Conservation (phyloP, 2,113 vertebrate species). For the Todiramphus chloris region DNA sequence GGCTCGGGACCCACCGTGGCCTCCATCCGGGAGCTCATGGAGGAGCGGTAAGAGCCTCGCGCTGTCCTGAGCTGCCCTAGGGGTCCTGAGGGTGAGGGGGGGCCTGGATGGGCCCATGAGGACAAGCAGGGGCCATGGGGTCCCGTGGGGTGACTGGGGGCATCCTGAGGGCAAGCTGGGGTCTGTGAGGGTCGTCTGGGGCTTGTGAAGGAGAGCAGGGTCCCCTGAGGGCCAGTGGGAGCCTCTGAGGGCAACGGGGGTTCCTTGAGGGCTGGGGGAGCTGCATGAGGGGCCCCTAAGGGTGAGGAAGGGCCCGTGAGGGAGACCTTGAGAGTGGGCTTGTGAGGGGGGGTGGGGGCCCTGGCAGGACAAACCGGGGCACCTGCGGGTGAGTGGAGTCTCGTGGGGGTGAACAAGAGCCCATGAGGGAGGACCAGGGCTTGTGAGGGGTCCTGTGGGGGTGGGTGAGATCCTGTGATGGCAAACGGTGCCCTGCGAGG, state of each 20-base stretch:
- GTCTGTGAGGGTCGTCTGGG: background rate
- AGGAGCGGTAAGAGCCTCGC: constrained; percentile 75
- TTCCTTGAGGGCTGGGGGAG: accelerated
- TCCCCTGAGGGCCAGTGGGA: background rate
- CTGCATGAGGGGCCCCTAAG: too few relatives aligned
- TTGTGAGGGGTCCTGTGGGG: background rate
- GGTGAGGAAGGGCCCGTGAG: background rate
- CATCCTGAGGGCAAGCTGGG: background rate
- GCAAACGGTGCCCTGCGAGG: background rate
- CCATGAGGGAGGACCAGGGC: too few relatives aligned
- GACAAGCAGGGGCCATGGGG: accelerated
- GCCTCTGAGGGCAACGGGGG: too few relatives aligned
- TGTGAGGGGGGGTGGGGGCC: too few relatives aligned
- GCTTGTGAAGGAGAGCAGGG: too few relatives aligned
- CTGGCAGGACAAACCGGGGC: too few relatives aligned
- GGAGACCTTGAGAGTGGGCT: too few relatives aligned
- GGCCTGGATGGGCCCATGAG: too few relatives aligned
- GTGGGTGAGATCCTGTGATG: background rate
- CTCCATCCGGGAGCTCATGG: constrained; percentile 94
- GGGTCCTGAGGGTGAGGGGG: background rate
- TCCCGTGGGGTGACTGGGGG: background rate
- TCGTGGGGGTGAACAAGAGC: background rate
- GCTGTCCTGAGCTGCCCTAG: accelerated
- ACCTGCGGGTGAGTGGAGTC: background rate
- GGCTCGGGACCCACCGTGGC: constrained; percentile 93